Percentiles rank a stretch among this genome's conserved stretches.
Conservation (phyloP, 2,797 vertebrate genomes). For the Benthosema pterotum region DNA sequence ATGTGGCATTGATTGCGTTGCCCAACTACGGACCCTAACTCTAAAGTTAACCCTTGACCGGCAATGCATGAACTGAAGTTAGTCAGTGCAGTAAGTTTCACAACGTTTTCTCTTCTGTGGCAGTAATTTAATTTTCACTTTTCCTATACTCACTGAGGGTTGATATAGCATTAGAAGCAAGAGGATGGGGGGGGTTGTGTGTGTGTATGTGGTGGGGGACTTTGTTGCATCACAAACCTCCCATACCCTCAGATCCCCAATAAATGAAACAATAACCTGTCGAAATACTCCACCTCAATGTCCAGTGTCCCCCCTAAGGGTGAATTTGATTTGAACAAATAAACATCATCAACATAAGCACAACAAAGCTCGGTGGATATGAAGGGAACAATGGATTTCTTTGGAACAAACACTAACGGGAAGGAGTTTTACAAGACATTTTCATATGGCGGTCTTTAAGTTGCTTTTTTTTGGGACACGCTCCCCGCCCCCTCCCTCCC, state of each 20-base stretch:
- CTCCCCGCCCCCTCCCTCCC: constrained; percentile 22
- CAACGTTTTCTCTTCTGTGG: no score
- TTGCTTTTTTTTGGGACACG: constrained; percentile 33
- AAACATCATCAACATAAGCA: constrained; percentile 23
- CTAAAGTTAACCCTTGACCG: no score
- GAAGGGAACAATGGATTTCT: constrained; percentile 22
- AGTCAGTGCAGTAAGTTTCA: no score
- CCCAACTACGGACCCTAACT: no score
- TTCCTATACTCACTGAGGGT: no score
- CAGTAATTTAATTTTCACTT: no score
- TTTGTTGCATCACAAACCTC: constrained; percentile 25
- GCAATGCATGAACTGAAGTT: no score
- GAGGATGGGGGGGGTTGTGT: constrained; percentile 17
- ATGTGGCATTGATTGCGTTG: no score
- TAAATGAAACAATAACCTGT: constrained; percentile 55
- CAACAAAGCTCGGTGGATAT: constrained; percentile 20
- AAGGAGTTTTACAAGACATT: constrained; percentile 51
- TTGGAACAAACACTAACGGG: constrained; percentile 39
- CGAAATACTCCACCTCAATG: constrained; percentile 46
- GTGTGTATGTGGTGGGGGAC: constrained; percentile 33
- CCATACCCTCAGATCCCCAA: constrained; percentile 27
- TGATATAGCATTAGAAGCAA: no score
- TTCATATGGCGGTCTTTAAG: constrained; percentile 32
- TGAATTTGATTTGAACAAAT: constrained; percentile 41
- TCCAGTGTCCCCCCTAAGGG: constrained; percentile 21